Evolutionary conservation across 2,797 vertebrate genomes (phyloP).

Genomic region (Coreius guichenoti): DNA sequence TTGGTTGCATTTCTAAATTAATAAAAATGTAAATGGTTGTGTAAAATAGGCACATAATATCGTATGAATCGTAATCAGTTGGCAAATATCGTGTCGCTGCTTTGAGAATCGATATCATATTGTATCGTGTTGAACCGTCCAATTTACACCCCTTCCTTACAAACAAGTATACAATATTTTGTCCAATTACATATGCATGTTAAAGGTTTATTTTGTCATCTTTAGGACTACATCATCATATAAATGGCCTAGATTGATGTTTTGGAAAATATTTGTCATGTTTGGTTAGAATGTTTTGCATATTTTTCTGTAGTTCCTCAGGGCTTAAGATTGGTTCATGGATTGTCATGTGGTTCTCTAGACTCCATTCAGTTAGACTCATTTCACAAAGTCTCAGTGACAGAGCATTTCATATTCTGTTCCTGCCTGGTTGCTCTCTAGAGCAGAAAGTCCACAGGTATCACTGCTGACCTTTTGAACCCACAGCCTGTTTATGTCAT

Average conservation of each 20-base stretch:
- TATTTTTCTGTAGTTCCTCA: background rate
- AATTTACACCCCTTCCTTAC: too few relatives aligned
- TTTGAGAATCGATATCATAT: too few relatives aligned
- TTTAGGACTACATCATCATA: background rate
- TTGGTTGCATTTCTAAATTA: too few relatives aligned
- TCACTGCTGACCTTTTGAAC: conserved; percentile 43
- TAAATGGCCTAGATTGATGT: background rate
- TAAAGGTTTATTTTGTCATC: background rate
- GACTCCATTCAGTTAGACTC: background rate
- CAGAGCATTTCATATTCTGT: background rate
- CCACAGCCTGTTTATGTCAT: background rate
- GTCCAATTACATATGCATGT: background rate
- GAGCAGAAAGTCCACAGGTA: conserved; percentile 32
- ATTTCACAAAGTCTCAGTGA: background rate
- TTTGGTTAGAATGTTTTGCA: background rate
- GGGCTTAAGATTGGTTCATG: background rate
- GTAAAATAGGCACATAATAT: too few relatives aligned
- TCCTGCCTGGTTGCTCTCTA: conserved; percentile 5
- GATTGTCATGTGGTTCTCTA: background rate
- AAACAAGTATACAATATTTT: background rate
- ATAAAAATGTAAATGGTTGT: too few relatives aligned
- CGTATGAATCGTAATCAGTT: too few relatives aligned
- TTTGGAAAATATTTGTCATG: background rate
- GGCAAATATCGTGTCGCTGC: too few relatives aligned
- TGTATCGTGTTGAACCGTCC: too few relatives aligned